A percentile compares a stretch with the other conserved stretches of the same genome.
Evolutionary conservation across 2,797 vertebrate species (phyloP).

Genomic region (Ceyx erithaca): DNA sequence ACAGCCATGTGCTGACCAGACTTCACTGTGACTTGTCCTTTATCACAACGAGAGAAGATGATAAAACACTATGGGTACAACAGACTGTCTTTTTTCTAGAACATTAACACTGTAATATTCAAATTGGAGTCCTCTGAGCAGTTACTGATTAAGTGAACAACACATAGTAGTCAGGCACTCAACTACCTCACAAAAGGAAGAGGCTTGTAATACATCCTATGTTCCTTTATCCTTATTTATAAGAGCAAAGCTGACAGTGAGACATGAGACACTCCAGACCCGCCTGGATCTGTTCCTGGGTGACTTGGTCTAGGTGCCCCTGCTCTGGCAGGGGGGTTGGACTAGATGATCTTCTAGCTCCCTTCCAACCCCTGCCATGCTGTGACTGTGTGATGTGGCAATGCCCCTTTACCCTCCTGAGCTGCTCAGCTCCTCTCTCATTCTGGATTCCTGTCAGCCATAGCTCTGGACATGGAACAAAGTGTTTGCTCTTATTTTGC

Average conservation of each 20-base stretch:
- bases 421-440: neutral
- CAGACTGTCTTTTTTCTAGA: neutral
- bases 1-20: neutral
- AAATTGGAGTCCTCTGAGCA: neutral
- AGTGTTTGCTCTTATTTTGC: neutral
- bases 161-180: neutral
- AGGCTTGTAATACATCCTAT: neutral
- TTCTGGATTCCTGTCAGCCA: neutral
- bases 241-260: neutral
- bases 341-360: too few relatives aligned
- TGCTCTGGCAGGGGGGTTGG: too few relatives aligned
- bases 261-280: rapidly evolving
- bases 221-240: neutral
- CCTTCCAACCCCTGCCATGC: too few relatives aligned
- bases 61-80: neutral
- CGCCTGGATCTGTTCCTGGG: too few relatives aligned
- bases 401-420: neutral
- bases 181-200: neutral
- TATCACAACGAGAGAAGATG: neutral
- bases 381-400: neutral
- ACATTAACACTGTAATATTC: neutral
- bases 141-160: neutral
- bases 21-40: neutral
- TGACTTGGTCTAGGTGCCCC: too few relatives aligned
- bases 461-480: neutral